Conservation (phyloP, 2,888 invertebrate species). For the Acanthosepion pharaonis region DNA sequence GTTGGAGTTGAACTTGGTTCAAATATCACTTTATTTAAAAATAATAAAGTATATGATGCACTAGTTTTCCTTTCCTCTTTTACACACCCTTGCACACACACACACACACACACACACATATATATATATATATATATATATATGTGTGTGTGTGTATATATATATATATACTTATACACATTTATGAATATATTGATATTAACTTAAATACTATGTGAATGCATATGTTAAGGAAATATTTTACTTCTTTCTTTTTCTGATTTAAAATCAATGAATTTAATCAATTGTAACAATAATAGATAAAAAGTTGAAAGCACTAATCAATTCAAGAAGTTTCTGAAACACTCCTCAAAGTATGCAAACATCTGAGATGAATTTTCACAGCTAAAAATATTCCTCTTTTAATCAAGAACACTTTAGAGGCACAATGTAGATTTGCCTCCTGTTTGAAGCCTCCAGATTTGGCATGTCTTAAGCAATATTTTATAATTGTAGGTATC, state of each 20-base stretch:
- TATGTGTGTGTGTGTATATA: background rate
- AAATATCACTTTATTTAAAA: background rate
- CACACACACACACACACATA: background rate
- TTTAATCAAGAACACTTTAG: background rate
- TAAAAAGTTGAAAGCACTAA: background rate
- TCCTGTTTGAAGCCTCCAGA: too few relatives aligned
- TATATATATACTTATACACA: background rate
- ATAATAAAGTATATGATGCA: background rate
- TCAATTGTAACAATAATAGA: background rate
- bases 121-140: background rate
- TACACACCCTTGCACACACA: background rate
- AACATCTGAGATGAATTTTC: background rate
- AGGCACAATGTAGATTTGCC: background rate
- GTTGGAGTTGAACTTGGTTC: background rate
- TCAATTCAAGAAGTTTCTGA: background rate
- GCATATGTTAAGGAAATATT: background rate
- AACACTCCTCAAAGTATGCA: constrained; percentile 20
- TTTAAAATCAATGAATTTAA: constrained; percentile 33
- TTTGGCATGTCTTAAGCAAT: background rate
- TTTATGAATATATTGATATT: background rate
- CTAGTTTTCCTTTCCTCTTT: background rate
- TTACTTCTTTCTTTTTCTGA: background rate
- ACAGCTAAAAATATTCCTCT: background rate
- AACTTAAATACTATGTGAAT: background rate
- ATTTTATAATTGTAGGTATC: background rate